Conservation (phyloP, 2,888 invertebrate species). For the Lamellibrachia columna region DNA sequence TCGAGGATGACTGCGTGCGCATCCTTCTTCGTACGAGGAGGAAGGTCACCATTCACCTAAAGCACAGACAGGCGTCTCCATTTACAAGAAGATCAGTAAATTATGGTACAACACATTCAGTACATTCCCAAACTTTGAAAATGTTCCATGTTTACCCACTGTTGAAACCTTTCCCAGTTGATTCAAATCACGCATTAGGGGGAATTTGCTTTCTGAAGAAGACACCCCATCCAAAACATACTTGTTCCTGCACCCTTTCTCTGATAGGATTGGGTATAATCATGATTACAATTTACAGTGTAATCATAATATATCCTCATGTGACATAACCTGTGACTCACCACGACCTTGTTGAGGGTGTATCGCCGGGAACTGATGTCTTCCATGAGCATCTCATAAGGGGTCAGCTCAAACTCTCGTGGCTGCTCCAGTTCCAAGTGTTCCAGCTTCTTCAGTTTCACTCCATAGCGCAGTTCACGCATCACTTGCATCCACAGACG, state of each 20-base stretch:
- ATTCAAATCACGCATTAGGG: no score
- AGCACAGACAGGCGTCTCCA: neutral
- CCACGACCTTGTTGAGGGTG: conserved; percentile 79
- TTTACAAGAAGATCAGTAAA: neutral
- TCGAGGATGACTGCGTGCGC: conserved; percentile 95
- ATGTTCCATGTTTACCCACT: neutral
- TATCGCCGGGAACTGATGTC: conserved; percentile 91
- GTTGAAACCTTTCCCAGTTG: no score
- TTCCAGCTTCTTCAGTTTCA: conserved; percentile 89
- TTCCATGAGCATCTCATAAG: conserved; percentile 96
- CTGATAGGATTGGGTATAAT: no score
- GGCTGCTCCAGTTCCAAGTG: conserved; percentile 69
- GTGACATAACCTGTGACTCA: conserved; percentile 43
- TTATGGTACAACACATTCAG: neutral
- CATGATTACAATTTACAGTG: no score
- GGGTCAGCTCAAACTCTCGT: conserved; percentile 92
- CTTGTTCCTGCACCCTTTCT: no score
- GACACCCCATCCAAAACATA: no score
- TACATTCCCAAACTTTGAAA: neutral
- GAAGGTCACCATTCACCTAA: conserved; percentile 79
- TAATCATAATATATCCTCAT: no score
- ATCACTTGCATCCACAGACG: conserved; percentile 81
- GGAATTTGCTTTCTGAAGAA: no score
- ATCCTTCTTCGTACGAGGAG: conserved; percentile 85
- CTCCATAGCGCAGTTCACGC: conserved; percentile 80